Evolutionary conservation across 2,797 vertebrate species (phyloP), one percentile per base, ranked within the genome.

Genomic region (Eulemur albifrons): DNA sequence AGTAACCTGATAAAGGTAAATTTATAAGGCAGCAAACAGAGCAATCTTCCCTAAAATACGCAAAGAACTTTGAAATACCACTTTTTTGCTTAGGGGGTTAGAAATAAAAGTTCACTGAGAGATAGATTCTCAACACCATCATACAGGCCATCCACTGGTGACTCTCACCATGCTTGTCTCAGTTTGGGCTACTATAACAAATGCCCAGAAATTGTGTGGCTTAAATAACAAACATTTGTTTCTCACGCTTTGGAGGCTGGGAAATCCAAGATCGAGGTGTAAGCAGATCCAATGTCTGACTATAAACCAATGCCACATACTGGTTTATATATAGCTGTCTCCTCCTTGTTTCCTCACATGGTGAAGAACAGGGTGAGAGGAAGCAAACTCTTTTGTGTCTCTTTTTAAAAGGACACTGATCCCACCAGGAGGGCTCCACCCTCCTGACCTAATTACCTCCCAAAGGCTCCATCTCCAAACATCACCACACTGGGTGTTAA

Each of bases 91-190:
- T 52, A 21, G 65, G 14, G 15, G 21, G 5, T 50, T 52, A 73
- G 45, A 15, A 93, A 35, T 59, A 15, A 30, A n/a, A 52, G 21
- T 59, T 81, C 43, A 17, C 12, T 85, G 13, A 43, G 15, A n/a
- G 18, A 17, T 10, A 61, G 5, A 4, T 30, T 30, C n/a, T 87
- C 25, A 20, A 27, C n/a, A 61, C 43, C 13, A 72, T 43, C 2
- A 7, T 17, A 25, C 6, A 43, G 12, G 4, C 0, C 3, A 20
- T 63, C 2, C 1, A 30, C 4, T 25, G 4, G 2, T 20, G 35
- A 57, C 4, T 25, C 32, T 7, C 6, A 18, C 57, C 30, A 57
- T 27, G 48, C 1, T 70, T 72, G 4, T 45, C 14, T 79, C 13
- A 20, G 20, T 70, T 35, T 15, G 12, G 63, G 23, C 6, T 21